These are phyloP conservation scores for Gymnopithys bicolor DNA, from an alignment of 2,797 vertebrate genomes.

Conservation along the genomic window DNA sequence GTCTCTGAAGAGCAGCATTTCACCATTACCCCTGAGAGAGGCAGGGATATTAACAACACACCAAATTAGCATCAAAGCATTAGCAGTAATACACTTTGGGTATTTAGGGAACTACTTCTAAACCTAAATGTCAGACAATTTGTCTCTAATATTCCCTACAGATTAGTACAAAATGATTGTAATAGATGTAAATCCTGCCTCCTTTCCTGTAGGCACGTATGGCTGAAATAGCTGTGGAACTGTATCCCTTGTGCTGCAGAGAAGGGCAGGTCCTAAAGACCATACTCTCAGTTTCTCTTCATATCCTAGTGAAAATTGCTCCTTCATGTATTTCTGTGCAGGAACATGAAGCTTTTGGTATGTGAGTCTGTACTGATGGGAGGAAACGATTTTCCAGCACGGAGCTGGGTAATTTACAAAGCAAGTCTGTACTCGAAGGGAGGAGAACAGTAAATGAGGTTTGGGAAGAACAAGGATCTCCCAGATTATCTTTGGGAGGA, in stretches of 20 bases:
- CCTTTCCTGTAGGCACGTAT: background rate
- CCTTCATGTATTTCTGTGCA: background rate
- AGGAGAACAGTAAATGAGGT: rapidly evolving
- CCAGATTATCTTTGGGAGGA: background rate
- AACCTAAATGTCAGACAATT: conserved; percentile 66
- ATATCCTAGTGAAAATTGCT: background rate
- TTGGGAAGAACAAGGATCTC: background rate
- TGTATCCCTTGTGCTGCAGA: background rate
- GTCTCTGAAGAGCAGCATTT: conserved; percentile 40
- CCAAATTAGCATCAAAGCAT: conserved; percentile 64
- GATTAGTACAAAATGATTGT: conserved; percentile 55
- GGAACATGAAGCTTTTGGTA: background rate
- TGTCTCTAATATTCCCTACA: conserved; percentile 48
- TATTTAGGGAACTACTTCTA: conserved; percentile 64
- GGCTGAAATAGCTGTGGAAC: background rate
- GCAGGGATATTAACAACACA: conserved; percentile 29
- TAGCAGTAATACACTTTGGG: conserved; percentile 40
- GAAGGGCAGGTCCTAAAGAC: background rate
- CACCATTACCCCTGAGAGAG: conserved; percentile 4
- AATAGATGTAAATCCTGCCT: conserved; percentile 44
- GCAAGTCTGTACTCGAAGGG: background rate
- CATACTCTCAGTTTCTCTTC: background rate
- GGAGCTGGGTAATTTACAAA: background rate
- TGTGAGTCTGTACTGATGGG: background rate
- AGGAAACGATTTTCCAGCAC: background rate